These are phyloP conservation scores for Sitobion miscanthi DNA, from an alignment of 1,140 invertebrate genomes.

Conservation along the genomic window DNA sequence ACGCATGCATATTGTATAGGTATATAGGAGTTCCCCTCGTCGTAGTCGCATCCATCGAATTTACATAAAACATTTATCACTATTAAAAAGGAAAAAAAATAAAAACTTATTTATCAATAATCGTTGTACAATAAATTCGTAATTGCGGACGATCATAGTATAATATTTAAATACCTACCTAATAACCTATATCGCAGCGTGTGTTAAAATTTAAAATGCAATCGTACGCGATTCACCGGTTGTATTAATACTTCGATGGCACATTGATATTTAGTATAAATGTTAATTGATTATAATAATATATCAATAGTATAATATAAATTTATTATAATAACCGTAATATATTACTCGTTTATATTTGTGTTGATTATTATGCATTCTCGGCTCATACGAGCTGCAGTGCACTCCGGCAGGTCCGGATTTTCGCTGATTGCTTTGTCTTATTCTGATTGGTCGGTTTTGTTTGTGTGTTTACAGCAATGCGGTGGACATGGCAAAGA, in stretches of 20 bases:
- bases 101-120: not conserved
- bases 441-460: constrained; percentile 20
- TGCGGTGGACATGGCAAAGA: constrained; percentile 68
- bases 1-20: too few relatives aligned
- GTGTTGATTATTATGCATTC: not conserved
- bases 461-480: constrained; percentile 64
- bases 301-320: not conserved
- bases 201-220: not conserved
- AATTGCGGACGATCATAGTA: not conserved
- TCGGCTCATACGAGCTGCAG: not conserved
- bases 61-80: not conserved
- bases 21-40: not conserved
- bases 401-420: not conserved
- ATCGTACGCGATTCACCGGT: not conserved
- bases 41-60: not conserved
- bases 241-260: not conserved
- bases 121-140: not conserved
- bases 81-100: not conserved
- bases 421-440: not conserved
- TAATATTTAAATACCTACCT: not conserved
- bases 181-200: not conserved
- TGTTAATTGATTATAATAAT: not conserved
- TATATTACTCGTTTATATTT: not conserved
- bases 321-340: not conserved
- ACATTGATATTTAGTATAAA: not conserved